phyloP scores from a whole-genome alignment of 2,113 vertebrate genomes.

The Tiliqua scincoides region DNA sequence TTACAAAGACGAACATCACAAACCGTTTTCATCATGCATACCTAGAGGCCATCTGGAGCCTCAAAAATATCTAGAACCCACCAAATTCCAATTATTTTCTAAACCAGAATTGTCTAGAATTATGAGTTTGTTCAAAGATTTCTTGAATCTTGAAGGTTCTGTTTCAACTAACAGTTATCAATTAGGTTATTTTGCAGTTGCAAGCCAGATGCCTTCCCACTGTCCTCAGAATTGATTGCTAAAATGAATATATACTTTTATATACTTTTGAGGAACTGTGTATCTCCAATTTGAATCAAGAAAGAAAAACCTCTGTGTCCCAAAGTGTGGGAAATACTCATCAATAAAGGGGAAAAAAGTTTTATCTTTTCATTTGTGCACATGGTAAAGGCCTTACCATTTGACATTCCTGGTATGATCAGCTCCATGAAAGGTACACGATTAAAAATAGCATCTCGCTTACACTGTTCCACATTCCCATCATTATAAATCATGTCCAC shows the following conservation, averaged over 20 bases:
- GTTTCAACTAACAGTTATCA: background rate
- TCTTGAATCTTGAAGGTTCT: too few species aligned
- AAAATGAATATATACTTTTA: background rate
- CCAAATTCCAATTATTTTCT: too few species aligned
- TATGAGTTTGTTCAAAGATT: too few species aligned
- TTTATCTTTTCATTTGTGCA: background rate
- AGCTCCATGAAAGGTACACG: slow-evolving; percentile 60
- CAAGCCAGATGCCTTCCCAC: background rate
- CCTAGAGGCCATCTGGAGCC: background rate
- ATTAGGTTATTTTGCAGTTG: background rate
- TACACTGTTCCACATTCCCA: slow-evolving; percentile 63
- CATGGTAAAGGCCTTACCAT: background rate
- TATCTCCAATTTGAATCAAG: background rate
- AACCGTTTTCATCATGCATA: too few species aligned
- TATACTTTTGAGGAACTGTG: background rate
- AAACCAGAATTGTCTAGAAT: too few species aligned
- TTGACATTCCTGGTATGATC: background rate
- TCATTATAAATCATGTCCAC: slow-evolving; percentile 68
- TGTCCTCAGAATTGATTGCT: background rate
- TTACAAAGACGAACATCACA: background rate
- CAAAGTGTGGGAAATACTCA: background rate
- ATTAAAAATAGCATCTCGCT: slow-evolving; percentile 67
- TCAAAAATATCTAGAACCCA: too few species aligned
- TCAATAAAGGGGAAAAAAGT: background rate
- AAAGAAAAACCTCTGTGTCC: background rate